Evolutionary conservation across 2,888 invertebrate species (phyloP), one percentile per base, ranked within the genome.

Genomic region (Trimorus sp.): DNA sequence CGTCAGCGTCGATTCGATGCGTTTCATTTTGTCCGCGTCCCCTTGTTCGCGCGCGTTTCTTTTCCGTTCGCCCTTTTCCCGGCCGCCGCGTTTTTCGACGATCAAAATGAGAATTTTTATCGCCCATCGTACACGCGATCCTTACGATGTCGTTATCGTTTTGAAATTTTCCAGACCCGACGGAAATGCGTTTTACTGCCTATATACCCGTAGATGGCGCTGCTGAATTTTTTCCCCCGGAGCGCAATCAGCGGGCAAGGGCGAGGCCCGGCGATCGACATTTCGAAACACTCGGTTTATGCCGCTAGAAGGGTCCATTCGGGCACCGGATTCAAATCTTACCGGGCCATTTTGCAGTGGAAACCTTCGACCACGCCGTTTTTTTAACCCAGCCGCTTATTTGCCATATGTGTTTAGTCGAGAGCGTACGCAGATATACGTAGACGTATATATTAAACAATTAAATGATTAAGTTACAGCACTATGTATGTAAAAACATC

Each of bases 31-130:
- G 54, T 36, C 12, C 7, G 40, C 14, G 11, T 9, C n/a, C n/a
- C n/a, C n/a, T 45, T n/a, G 45, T 45, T 45, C 12, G 49, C 49
- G 7, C 12, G 49, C 53, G 15, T 16, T 48, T 38, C 49, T 16
- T 40, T 26, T n/a, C 16, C 38, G 26, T 74, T 14, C 56, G 36
- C 26, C 59, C n/a, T n/a, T 45, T 54, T 49, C 14, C 11, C 40
- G 26, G 26, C 38, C 8, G 15, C 42, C 51, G 9, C 14, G 14
- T 59, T 74, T 62, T 37, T 53, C 51, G 14, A 12, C 59, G 66
- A 16, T 16, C n/a, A 68, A 68, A 79, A 79, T 79, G 71, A 68
- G 73, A 60, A 73, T 66, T 79, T 79, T 79, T 79, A 79, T 73
- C 49, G 62, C 49, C 49, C 54, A 79, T 79, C 73, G 79, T 79